Evolutionary conservation across 2,113 vertebrate species (phyloP), one percentile per base, ranked within the genome.

Genomic region (Apus apus): DNA sequence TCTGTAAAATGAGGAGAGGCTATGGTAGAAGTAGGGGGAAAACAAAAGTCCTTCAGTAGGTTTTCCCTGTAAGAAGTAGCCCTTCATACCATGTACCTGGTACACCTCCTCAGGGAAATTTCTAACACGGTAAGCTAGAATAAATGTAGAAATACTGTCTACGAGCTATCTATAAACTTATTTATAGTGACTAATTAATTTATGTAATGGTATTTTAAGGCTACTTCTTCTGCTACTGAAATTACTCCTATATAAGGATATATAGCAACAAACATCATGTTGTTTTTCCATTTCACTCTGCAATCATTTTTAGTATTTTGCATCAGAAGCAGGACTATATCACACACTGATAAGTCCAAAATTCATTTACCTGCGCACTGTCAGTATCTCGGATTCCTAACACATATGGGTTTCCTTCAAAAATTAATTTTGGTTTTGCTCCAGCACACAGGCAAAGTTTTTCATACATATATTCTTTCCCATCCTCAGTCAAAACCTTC

Each of bases 381-480:
- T 99, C 99, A 48, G 99, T 99, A 96, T 99, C 99, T 13, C 99
- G 98, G 94, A 99, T 99, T 60, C 99, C 99, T 86, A 99, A 94
- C 5, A 99, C 98, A 27, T 98, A 97, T 0, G 98, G 98, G 73
- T 98, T 99, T 76, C 98, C 98, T 89, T 98, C 96, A 34, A 84
- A 95, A 34, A 99, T 98, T 89, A 99, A 96, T 86, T 99, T 99
- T 2, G 99, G 99, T 92, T 97, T 98, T 48, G 97, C 99, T 56
- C 99, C 99, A 34, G 98, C 98, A 97, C 99, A 99, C 66, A 99
- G 84, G 72, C 99, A 99, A 34, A 99, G 98, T 76, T 99, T 99
- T 86, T 99, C 98, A 60, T 99, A 99, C 0, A 72, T 54, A 64
- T 98, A 97, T 36, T 97, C 88, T 14, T 70, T 90, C 8, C 98